phyloP scores from a whole-genome alignment of 2,797 vertebrate species.

The Alcedo quadribrachys region DNA sequence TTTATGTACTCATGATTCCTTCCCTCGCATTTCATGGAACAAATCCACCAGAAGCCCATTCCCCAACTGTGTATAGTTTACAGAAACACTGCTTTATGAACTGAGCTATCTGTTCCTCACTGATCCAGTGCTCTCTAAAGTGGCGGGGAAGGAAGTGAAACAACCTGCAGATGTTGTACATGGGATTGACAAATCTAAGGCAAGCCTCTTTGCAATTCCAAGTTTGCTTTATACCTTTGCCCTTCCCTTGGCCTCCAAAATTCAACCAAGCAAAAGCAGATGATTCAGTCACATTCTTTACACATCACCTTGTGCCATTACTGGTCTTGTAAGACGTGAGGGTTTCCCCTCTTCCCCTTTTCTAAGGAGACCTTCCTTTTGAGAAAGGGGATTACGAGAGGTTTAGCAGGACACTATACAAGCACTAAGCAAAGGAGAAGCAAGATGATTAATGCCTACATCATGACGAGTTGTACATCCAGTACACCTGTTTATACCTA shows the following conservation, averaged over 20 bases:
- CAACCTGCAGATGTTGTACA: conserved; percentile 45
- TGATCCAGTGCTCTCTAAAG: conserved; percentile 19
- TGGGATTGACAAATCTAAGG: conserved; percentile 44
- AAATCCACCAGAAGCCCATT: conserved; percentile 70
- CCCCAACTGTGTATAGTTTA: conserved; percentile 59
- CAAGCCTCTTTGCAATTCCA: background rate
- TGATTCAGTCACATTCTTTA: background rate
- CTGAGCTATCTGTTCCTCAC: conserved; percentile 49
- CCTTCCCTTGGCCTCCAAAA: background rate
- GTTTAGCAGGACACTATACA: background rate
- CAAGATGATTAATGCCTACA: background rate
- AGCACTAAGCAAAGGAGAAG: background rate
- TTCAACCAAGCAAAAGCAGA: background rate
- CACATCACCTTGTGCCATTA: background rate
- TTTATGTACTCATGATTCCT: conserved; percentile 74
- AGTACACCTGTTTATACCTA: background rate
- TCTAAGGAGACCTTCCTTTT: background rate
- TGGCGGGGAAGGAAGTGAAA: conserved; percentile 6
- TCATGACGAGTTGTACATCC: background rate
- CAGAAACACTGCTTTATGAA: conserved; percentile 51
- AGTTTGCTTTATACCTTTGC: background rate
- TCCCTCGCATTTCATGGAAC: conserved; percentile 64
- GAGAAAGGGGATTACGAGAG: background rate
- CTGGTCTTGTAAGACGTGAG: background rate
- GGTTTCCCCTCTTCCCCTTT: background rate